Evolutionary conservation across 1,140 invertebrate genomes (phyloP).

Genomic region (Reticulitermes speratus): DNA sequence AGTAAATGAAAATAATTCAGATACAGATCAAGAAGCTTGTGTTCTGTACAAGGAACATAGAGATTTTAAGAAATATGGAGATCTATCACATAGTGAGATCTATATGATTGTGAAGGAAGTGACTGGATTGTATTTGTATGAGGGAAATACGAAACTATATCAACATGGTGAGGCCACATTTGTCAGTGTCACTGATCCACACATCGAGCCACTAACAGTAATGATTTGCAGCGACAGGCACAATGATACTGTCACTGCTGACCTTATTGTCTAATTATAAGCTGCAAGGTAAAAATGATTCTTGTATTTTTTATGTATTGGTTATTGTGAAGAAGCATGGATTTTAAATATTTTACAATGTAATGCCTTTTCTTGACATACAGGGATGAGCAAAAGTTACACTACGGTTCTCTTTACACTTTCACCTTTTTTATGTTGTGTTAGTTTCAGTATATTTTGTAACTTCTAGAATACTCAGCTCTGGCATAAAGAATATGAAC

Average conservation of each 20-base stretch:
- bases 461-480: too few species aligned
- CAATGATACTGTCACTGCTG: background rate
- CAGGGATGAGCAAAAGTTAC: background rate
- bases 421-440: background rate
- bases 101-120: background rate
- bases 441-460: too few species aligned
- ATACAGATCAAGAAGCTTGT: background rate
- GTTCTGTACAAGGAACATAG: background rate
- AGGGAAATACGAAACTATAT: background rate
- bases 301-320: too few species aligned
- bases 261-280: background rate
- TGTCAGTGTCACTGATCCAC: background rate
- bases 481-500: too few species aligned
- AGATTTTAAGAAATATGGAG: background rate
- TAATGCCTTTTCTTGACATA: background rate
- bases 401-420: background rate
- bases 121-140: background rate
- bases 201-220: background rate
- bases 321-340: background rate
- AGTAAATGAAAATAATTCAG: too few species aligned
- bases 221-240: background rate
- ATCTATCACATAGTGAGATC: background rate
- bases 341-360: background rate
- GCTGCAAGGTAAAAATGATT: too few species aligned
- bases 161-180: background rate